A percentile compares a stretch with the other conserved stretches of the same genome.
These are phyloP conservation scores for Panthera uncia DNA, from an alignment of 2,113 vertebrate species.

Conservation along the genomic window DNA sequence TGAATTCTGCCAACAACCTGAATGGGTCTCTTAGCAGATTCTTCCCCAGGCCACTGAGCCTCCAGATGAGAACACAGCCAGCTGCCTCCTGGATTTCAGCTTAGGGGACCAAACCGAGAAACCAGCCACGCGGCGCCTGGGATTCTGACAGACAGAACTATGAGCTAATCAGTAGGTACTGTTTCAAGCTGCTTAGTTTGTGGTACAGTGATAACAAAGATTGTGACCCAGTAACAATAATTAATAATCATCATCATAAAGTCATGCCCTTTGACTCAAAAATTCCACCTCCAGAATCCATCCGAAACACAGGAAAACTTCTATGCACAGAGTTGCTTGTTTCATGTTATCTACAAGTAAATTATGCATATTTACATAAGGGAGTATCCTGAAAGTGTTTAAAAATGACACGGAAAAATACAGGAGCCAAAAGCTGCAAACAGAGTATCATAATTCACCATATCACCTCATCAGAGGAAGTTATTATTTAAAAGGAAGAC, in stretches of 20 bases:
- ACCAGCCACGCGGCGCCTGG: neutral
- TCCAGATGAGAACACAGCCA: neutral
- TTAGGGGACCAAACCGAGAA: neutral
- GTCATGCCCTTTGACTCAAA: neutral
- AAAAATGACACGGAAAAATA: neutral
- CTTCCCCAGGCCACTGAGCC: neutral
- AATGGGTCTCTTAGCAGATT: neutral
- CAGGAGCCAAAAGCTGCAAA: neutral
- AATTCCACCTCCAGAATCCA: neutral
- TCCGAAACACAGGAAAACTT: constrained; percentile 1
- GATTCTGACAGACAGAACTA: neutral
- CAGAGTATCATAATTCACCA: neutral
- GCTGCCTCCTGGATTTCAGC: neutral
- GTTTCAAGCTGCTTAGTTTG: neutral
- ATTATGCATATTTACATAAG: neutral
- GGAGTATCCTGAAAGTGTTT: neutral
- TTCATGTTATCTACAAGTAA: neutral
- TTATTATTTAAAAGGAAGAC: neutral
- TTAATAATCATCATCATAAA: neutral
- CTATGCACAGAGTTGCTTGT: neutral
- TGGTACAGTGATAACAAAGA: neutral
- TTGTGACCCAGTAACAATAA: neutral
- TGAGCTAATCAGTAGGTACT: neutral
- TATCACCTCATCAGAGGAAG: neutral
- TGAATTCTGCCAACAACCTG: neutral